Conservation (phyloP, 2,888 invertebrate genomes). For the Charanyca ferruginea region DNA sequence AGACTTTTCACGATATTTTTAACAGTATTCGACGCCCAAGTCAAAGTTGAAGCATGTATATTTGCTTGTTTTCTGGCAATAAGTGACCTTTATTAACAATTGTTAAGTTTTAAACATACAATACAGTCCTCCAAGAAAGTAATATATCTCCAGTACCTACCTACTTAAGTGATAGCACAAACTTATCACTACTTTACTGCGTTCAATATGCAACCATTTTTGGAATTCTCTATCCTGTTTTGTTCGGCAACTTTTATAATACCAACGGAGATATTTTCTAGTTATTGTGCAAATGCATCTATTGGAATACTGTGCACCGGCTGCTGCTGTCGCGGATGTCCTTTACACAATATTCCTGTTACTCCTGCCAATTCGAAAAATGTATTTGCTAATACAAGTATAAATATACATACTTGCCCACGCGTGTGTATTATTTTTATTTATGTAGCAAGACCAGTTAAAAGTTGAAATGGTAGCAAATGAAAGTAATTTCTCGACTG, state of each 20-base stretch:
- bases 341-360: slow-evolving; percentile 45
- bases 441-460: slow-evolving; percentile 1
- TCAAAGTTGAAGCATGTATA: neutral
- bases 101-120: neutral
- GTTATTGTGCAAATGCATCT: slow-evolving; percentile 43
- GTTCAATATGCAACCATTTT: slow-evolving; percentile 34
- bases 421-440: slow-evolving; percentile 9
- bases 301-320: slow-evolving; percentile 37
- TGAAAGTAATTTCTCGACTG: neutral
- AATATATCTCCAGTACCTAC: neutral
- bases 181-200: slow-evolving; percentile 23
- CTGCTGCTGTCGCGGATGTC: slow-evolving; percentile 39
- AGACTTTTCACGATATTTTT: slow-evolving; percentile 42
- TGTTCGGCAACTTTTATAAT: slow-evolving; percentile 49
- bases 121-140: neutral
- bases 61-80: slow-evolving; percentile 2
- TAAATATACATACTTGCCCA: neutral
- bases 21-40: slow-evolving; percentile 16
- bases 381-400: slow-evolving; percentile 46
- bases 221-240: slow-evolving; percentile 23
- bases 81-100: slow-evolving; percentile 10
- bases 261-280: slow-evolving; percentile 45
- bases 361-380: slow-evolving; percentile 36
- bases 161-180: slow-evolving; percentile 12
- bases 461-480: neutral